A percentile compares a stretch with the other conserved stretches of the same genome.
These are phyloP conservation scores for Periparus ater DNA, from an alignment of 2,797 vertebrate genomes.

Conservation along the genomic window DNA sequence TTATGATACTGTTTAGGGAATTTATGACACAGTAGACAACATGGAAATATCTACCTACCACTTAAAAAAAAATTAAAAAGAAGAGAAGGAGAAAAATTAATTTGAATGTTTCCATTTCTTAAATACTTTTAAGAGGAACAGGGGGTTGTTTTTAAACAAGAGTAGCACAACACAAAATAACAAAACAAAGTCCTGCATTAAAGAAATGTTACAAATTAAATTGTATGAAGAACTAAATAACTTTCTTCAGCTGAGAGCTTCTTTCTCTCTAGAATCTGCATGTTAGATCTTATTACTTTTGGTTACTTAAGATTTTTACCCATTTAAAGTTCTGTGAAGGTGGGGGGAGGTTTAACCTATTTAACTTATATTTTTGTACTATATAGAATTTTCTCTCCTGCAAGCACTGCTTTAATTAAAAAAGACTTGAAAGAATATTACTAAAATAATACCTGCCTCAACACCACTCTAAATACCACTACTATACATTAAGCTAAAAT, in stretches of 20 bases:
- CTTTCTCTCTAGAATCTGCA: background rate
- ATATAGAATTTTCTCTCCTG: background rate
- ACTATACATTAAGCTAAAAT: background rate
- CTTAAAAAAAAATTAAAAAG: background rate
- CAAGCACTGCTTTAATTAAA: background rate
- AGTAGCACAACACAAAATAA: background rate
- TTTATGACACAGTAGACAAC: background rate
- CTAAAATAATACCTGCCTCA: fast-evolving
- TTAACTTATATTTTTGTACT: background rate
- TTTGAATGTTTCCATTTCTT: background rate
- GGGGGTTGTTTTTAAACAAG: background rate
- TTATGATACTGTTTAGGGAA: background rate
- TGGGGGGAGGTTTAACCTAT: background rate
- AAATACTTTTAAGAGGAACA: background rate
- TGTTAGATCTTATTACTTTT: background rate
- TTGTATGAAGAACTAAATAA: background rate
- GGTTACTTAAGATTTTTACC: background rate
- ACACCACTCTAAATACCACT: background rate
- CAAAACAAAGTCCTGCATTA: background rate
- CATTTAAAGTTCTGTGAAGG: background rate
- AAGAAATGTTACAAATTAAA: background rate
- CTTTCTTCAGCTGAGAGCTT: background rate
- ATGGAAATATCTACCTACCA: background rate
- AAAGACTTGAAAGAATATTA: background rate
- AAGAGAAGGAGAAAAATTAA: background rate